Base-by-base conservation (phyloP, 2,888 invertebrate species). In the Graphium colonna region DNA sequence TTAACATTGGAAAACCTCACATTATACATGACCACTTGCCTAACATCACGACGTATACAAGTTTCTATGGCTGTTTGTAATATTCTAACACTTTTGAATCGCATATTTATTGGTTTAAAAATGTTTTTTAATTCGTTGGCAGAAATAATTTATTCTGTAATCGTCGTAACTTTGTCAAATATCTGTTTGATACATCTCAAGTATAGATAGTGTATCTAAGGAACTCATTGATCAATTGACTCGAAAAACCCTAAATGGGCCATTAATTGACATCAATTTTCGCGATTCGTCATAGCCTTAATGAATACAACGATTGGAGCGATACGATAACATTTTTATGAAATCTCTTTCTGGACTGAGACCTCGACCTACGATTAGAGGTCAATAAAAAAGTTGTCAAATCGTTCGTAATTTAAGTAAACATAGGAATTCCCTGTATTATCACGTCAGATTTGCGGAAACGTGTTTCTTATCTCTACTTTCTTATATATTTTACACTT, bases 191-290 rank as follows among this genome's bases (percentile, higher is more conserved):
- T 4, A 12, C n/a, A 17, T 31, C 12, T n/a, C n/a, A 41, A 21
- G 16, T 12, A 41, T 17, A 28, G 43, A 53, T 44, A 49, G 1
- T 39, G 12, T 31, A 53, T 53, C 50, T 50, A 40, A 28, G 38
- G 17, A 49, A 21, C 59, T 60, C 67, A 73, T 66, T 59, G 63
- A 62, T 63, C 65, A 66, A 70, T 67, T 64, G 61, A 56, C 28
- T 64, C 67, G 58, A 64, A 58, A 52, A 51, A 59, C 48, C 52
- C 58, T 58, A 60, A 21, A 60, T 59, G 45, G 47, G 18, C 15
- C 26, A 47, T 43, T 52, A 48, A 43, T 48, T 38, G 33, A 48
- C 38, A 43, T 53, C 41, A 49, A 55, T 50, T 43, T 45, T 39
- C 28, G 45, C 40, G 40, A 38, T 38, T 17, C 18, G 21, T 41